Evolutionary conservation across 1,140 invertebrate genomes (phyloP), one percentile per base, ranked within the genome.

Genomic region (Oncopodura yosiiana): DNA sequence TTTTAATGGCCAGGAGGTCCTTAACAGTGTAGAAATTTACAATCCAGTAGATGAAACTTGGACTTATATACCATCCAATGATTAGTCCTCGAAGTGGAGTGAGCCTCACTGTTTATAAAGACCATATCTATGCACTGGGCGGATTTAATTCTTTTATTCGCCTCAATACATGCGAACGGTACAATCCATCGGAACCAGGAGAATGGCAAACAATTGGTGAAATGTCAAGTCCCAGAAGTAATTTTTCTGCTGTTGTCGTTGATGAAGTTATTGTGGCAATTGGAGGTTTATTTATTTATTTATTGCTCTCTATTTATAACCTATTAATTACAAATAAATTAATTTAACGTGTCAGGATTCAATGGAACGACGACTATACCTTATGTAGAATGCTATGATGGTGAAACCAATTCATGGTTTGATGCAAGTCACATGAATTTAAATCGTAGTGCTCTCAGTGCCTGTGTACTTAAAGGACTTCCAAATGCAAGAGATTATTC

Each of bases 151-250:
- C 84, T 0, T 77, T 80, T 1, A 77, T 75, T 0, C 72, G 84
- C 41, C 66, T 81, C 3, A 74, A 73, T 52, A 74, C 74, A 12
- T 82, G 79, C 9, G 83, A 86, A 66, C 76, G 79, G 56, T 89
- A 81, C 66, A 82, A 84, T 69, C 82, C 84, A 1, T 75, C 78
- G 14, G 75, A 44, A 4, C 66, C 76, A 0, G 55, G 76, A 67
- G 62, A 77, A 67, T 71, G 86, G 87, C 68, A 77, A 67, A 38
- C 80, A 70, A 80, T 79, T 69, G 29, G 79, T 67, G 82, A 87
- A 67, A 91, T 92, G 88, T 82, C 82, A 68, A 82, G 80, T 63
- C 83, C 84, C 0, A 74, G 87, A 34, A 88, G 85, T 67, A 91
- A 91, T 66, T 90, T 91, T 66, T 84, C 85, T 11, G 79, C 83